Conservation (phyloP, 2,888 invertebrate genomes). For the Mythimna vitellina region DNA sequence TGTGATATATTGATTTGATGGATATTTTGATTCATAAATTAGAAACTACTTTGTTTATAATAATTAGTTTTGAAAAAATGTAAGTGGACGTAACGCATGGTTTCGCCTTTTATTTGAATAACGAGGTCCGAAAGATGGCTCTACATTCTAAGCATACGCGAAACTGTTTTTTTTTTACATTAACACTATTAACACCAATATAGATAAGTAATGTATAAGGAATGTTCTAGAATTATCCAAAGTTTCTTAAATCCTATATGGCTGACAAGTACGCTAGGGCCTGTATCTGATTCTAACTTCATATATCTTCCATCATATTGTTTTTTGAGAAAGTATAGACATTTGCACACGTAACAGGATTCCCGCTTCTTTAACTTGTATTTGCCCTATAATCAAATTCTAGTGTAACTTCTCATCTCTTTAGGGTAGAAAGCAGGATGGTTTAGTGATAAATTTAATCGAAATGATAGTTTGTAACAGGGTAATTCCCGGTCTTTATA, state of each 20-base stretch:
- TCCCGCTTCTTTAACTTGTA: conserved; percentile 52
- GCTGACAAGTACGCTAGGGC: conserved; percentile 34
- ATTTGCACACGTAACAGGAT: conserved; percentile 54
- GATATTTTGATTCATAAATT: conserved; percentile 64
- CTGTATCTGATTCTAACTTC: conserved; percentile 10
- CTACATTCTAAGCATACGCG: conserved; percentile 10
- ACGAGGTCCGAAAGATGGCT: conserved; percentile 17
- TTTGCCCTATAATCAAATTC: conserved; percentile 49
- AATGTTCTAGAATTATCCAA: conserved; percentile 47
- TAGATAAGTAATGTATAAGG: conserved; percentile 26
- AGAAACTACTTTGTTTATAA: conserved; percentile 55
- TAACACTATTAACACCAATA: conserved; percentile 20
- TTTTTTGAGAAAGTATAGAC: conserved; percentile 13
- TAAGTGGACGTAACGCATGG: conserved; percentile 24
- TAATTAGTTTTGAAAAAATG: conserved; percentile 44
- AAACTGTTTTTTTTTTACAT: conserved; percentile 6
- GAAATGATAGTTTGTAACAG: conserved; percentile 43
- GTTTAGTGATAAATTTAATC: conserved; percentile 32
- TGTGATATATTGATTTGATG: conserved; percentile 75
- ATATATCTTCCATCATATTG: conserved; percentile 8
- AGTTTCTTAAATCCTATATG: conserved; percentile 17
- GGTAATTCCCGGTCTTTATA: conserved; percentile 28
- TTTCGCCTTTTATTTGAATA: conserved; percentile 31
- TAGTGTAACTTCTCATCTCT: conserved; percentile 40
- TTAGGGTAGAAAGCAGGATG: conserved; percentile 29